Evolutionary conservation across 1,140 invertebrate species (phyloP), one percentile per base, ranked within the genome.

Genomic region (Ylistrum balloti): DNA sequence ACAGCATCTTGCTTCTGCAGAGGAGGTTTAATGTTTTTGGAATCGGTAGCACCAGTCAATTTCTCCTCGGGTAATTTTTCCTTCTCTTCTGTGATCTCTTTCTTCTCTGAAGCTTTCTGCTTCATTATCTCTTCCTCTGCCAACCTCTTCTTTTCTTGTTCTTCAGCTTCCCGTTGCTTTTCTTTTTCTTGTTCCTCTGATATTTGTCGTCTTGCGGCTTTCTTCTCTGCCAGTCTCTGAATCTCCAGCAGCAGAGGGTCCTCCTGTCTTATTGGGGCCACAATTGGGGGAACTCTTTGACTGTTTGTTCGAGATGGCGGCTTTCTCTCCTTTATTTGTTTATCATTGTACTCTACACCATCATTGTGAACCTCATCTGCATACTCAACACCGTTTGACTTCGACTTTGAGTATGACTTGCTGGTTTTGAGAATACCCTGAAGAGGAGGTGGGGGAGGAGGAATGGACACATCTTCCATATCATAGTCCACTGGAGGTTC

Each of bases 401-500:
- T 90, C 1, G 91, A 48, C 15, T 90, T 10, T 38, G 56, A 85
- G n/a, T 85, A 74, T 20, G 20, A 33, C 48, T 86, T 35, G 35
- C 88, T 90, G n/a, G 35, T 90, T 86, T 88, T 88, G 7, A 45
- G 34, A 88, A 88, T 41, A 15, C 34, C 33, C 20, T 45, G 34
- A 5, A 88, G 22, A 88, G 34, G 32, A 7, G 34, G 87, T 22
- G 87, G 34, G n/a, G n/a, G n/a, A 33, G 87, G 41, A n/a, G 33
- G 38, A 34, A 87, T 34, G 17, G 56, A 74, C 5, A 74, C 17
- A n/a, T 74, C 56, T n/a, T 92, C 91, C 89, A 93, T 89, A 41
- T 94, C 92, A 89, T 94, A 94, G 86, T 94, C 94, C 17, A 86
- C 88, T 35, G 92, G 93, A 3, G 94, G 94, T 88, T 94, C 94